A percentile compares a stretch with the other conserved stretches of the same genome.
Evolutionary conservation across 2,888 invertebrate genomes (phyloP).

Genomic region (Syrphus vitripennis): DNA sequence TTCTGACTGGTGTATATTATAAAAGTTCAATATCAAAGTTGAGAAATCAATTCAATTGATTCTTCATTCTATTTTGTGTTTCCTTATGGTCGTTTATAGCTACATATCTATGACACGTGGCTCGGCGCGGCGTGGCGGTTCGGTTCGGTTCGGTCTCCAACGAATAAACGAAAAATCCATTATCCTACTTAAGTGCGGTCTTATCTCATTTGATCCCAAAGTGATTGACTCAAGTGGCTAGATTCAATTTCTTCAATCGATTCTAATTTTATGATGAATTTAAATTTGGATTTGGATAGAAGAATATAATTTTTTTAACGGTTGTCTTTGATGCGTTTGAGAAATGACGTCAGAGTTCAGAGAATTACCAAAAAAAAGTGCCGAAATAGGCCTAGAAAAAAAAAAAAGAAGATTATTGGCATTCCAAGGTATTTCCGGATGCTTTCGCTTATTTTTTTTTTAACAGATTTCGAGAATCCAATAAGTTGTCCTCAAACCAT

Average conservation of each 20-base stretch:
- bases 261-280: constrained; percentile 40
- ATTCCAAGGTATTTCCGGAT: neutral
- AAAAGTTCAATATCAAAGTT: constrained; percentile 59
- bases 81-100: neutral
- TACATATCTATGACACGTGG: neutral
- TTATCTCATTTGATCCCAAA: constrained; percentile 65
- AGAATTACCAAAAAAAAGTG: neutral
- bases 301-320: neutral
- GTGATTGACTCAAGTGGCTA: constrained; percentile 63
- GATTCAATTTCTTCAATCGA: constrained; percentile 34
- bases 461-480: neutral
- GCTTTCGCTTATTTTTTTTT: neutral
- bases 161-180: constrained; percentile 63
- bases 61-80: constrained; percentile 7
- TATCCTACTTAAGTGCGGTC: constrained; percentile 64
- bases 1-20: constrained; percentile 33
- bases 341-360: neutral
- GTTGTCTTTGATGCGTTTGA: neutral
- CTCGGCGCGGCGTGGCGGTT: too few species aligned
- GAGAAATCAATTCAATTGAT: constrained; percentile 59
- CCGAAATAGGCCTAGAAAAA: neutral
- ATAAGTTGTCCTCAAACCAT: neutral
- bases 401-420: neutral
- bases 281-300: constrained; percentile 18
- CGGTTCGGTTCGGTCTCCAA: neutral